These are phyloP conservation scores for Erpobdella octoculata DNA, from an alignment of 2,888 invertebrate species.

Conservation along the genomic window DNA sequence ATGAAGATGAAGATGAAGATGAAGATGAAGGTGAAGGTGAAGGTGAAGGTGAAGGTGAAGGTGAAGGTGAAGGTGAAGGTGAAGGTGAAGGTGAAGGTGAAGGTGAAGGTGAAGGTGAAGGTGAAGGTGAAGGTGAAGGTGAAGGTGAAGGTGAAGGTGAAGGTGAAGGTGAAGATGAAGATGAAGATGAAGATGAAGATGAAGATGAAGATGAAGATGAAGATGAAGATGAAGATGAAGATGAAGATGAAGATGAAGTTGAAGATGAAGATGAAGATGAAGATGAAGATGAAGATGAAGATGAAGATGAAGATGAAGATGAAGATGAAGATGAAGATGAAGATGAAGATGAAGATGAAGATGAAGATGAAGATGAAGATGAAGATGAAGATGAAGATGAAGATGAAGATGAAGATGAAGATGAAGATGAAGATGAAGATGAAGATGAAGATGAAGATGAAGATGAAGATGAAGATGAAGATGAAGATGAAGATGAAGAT, in stretches of 20 bases:
- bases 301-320: not conserved
- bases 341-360: not conserved
- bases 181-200: slow-evolving; percentile 3
- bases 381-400: not conserved
- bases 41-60: too few relatives aligned
- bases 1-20: not conserved
- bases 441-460: not conserved
- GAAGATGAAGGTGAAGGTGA: too few relatives aligned
- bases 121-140: not conserved
- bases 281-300: not conserved
- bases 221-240: not conserved
- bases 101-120: not conserved
- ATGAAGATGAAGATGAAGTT: not conserved
- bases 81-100: not conserved
- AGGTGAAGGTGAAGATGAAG: not conserved
- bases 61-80: not conserved
- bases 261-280: not conserved
- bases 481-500: not conserved
- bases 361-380: too few relatives aligned
- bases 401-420: not conserved
- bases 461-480: not conserved
- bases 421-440: not conserved
- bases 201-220: too few relatives aligned
- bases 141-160: not conserved
- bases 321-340: not conserved